Base-by-base conservation (phyloP, 2,797 vertebrate species). In the Alosa sapidissima region DNA sequence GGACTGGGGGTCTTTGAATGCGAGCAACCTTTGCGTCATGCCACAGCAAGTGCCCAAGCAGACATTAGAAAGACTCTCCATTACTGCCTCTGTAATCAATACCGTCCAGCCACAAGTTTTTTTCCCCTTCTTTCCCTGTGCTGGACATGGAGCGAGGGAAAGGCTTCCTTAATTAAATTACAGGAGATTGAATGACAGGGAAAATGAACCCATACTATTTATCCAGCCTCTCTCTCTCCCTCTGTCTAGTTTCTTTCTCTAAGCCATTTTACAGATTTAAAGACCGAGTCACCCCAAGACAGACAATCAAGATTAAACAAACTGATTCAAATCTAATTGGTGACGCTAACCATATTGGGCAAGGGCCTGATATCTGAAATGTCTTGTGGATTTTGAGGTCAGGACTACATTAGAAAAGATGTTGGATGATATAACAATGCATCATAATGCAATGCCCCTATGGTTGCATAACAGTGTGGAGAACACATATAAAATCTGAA, bases 61-160 rank as follows among this genome's bases (percentile, higher is more conserved):
- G 81, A 55, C 78, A 85, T 81, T 65, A 85, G 83, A 9, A 51
- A 51, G 60, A 54, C 16, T 51, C 65, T 85, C 62, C 85, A 49
- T 49, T 81, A 84, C 85, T 1, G 75, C 72, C 81, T 86, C 81
- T 75, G 47, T 55, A 83, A 93, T 93, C 92, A 87, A 94, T 93
- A 91, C 55, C 88, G 91, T 93, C 89, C 82, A 58, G 89, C 87
- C 91, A 72, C 91, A 89, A 91, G 91, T 89, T 89, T 89, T 75
- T 45, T 86, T 75, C 62, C 83, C 87, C 84, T 85, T 36, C 16
- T 60, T 60, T 19, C 36, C 13, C 36, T 16, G 41, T 21, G 28
- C 28, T 78, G 36, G 28, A 72, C 16, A 81, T 75, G 36, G 78
- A 81, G 28, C 45, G 33, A 21, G 52, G 82, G 87, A 88, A 91